phyloP scores from a whole-genome alignment of 2,888 invertebrate species.

The Heliconius hortense region DNA sequence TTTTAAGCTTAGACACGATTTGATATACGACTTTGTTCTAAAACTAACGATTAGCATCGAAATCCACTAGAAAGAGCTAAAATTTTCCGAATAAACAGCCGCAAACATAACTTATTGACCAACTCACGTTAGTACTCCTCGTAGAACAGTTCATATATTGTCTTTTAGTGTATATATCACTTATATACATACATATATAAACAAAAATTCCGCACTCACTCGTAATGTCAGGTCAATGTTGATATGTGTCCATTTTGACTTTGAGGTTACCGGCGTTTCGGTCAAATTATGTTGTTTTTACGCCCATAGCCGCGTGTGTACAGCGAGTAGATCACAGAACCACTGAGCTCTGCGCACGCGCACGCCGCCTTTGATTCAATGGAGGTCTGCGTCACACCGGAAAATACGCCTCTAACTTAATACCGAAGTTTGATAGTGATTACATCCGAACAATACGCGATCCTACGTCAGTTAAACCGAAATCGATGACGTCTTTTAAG shows the following conservation, averaged over 20 bases:
- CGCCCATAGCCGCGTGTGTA: constrained; percentile 73
- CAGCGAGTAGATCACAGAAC: constrained; percentile 75
- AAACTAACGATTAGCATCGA: neutral
- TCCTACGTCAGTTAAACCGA: constrained; percentile 62
- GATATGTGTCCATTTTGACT: constrained; percentile 60
- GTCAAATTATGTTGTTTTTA: constrained; percentile 49
- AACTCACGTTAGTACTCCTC: constrained; percentile 62
- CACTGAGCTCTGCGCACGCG: constrained; percentile 73
- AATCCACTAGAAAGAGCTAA: neutral
- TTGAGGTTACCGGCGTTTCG: constrained; percentile 59
- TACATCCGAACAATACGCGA: constrained; percentile 58
- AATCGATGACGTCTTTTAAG: constrained; percentile 58
- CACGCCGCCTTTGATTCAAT: constrained; percentile 71
- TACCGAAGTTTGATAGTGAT: constrained; percentile 62
- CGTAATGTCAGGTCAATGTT: constrained; percentile 57
- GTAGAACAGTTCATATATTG: constrained; percentile 54
- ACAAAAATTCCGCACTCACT: constrained; percentile 73
- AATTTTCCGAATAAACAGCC: neutral
- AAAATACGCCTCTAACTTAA: constrained; percentile 75
- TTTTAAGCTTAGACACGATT: neutral
- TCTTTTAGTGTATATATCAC: constrained; percentile 3
- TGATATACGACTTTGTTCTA: neutral
- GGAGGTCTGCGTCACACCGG: constrained; percentile 75
- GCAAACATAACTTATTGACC: neutral
- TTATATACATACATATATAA: constrained; percentile 55